Evolutionary conservation across 2,888 invertebrate species (phyloP).

Genomic region (Rhamphomyia laevipes): DNA sequence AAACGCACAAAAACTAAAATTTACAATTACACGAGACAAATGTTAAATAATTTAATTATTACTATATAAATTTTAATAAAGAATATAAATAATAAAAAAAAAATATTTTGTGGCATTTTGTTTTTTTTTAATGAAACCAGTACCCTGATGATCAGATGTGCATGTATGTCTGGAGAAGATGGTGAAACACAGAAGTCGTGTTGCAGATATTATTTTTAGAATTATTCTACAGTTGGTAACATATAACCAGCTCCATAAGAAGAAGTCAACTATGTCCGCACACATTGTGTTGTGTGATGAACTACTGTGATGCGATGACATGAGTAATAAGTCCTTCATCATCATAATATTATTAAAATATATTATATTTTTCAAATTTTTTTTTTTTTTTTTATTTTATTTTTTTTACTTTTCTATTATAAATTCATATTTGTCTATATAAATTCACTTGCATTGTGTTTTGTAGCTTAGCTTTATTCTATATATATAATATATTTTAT

Average conservation of each 20-base stretch:
- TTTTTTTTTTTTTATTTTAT: too few relatives aligned
- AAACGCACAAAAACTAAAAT: too few relatives aligned
- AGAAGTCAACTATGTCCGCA: too few relatives aligned
- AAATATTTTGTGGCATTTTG: slow-evolving; percentile 13
- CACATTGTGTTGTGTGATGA: too few relatives aligned
- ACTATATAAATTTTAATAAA: neutral
- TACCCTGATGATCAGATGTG: slow-evolving; percentile 34
- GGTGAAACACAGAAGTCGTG: slow-evolving; percentile 5
- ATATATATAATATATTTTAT: neutral
- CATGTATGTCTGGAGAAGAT: slow-evolving; percentile 3
- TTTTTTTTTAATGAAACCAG: slow-evolving; percentile 30
- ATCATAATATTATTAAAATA: slow-evolving; percentile 3
- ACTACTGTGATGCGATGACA: slow-evolving; percentile 1
- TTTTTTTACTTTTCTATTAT: neutral
- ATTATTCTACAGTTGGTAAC: too few relatives aligned
- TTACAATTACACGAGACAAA: too few relatives aligned
- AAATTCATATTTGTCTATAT: neutral
- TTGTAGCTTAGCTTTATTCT: neutral
- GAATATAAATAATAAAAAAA: neutral
- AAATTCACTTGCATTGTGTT: slow-evolving; percentile 4
- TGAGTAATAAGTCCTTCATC: slow-evolving; percentile 10
- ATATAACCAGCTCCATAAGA: too few relatives aligned
- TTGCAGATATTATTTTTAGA: neutral
- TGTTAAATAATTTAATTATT: too few relatives aligned
- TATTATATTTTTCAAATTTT: too few relatives aligned